Evolutionary conservation across 1,140 invertebrate genomes (phyloP).

Genomic region (Diabrotica undecimpunctata): DNA sequence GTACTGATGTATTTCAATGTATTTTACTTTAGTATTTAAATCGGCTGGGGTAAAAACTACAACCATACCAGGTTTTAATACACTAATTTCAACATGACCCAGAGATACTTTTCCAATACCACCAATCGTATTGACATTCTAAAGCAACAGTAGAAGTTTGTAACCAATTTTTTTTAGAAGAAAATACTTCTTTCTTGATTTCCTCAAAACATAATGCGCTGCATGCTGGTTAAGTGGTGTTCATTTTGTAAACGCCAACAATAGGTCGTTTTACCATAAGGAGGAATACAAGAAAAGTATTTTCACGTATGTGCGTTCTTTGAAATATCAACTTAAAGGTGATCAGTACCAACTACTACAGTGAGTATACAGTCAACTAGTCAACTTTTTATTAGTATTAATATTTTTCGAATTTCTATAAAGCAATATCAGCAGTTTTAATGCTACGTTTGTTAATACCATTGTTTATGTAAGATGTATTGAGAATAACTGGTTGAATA

Average conservation of each 20-base stretch:
- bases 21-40: slow-evolving; percentile 93
- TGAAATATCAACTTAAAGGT: slow-evolving; percentile 93
- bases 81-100: slow-evolving; percentile 92
- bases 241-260: slow-evolving; percentile 95
- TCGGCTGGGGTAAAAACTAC: slow-evolving; percentile 86
- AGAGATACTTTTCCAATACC: slow-evolving; percentile 98
- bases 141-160: slow-evolving; percentile 86
- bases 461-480: too few relatives aligned
- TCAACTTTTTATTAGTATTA: slow-evolving; percentile 93
- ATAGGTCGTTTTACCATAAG: slow-evolving; percentile 93
- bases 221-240: slow-evolving; percentile 89
- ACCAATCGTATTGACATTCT: slow-evolving; percentile 98
- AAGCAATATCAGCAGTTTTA: slow-evolving; percentile 93
- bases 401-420: slow-evolving; percentile 92
- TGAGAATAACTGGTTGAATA: too few relatives aligned
- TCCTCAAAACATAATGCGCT: slow-evolving; percentile 80
- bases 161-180: slow-evolving; percentile 94
- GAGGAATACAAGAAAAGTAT: slow-evolving; percentile 89
- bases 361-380: slow-evolving; percentile 91
- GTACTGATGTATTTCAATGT: slow-evolving; percentile 92
- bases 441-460: slow-evolving; percentile 99
- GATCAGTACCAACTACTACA: slow-evolving; percentile 88
- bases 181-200: slow-evolving; percentile 88
- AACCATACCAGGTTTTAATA: slow-evolving; percentile 90
- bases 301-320: slow-evolving; percentile 94